Evolutionary conservation across 1,140 invertebrate genomes (phyloP), one percentile per base, ranked within the genome.

Genomic region (Macrosteles quadrilineatus): DNA sequence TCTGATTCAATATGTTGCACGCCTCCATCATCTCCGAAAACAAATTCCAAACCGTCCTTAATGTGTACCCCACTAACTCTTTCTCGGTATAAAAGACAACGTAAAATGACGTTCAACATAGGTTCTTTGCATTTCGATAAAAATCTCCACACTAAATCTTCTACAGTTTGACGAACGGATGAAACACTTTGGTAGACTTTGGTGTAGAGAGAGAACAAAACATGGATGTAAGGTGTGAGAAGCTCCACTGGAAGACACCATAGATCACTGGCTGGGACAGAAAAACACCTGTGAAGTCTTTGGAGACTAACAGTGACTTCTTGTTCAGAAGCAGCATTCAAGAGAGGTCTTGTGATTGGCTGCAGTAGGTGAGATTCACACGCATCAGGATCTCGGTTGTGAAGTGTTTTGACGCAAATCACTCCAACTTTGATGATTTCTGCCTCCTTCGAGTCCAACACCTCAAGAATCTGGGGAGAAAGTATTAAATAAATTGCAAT

Each of bases 131-230:
- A 67, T 4, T 73, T 55, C 17, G 53, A 62, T 17, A 85, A 66
- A 53, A 83, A 74, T 72, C 74, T 71, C 2, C 79, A 69, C 9
- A 81, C 36, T 12, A 85, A 68, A 69, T 80, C 75, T 68, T 74
- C 74, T 1, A 82, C 72, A 74, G 79, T 78, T 0, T 50, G 66
- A 59, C 77, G 75, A 17, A 80, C 66, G 25, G 72, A 2, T 25
- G 74, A 81, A 74, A 77, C 73, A 73, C 81, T 83, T 59, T 74
- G 62, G 2, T 73, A 63, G 0, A 77, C 71, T 73, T 78, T 78
- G 2, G 73, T 55, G 55, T 82, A 77, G 1, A 85, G 65, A 55
- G 71, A 76, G 74, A 83, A 83, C 25, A 84, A 73, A 25, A 82
- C 78, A 14, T 78, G 31, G 14, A 77, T 70, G 17, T 80, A 67